Evolutionary conservation across 2,888 invertebrate genomes (phyloP).

Genomic region (Danaus chrysippus): DNA sequence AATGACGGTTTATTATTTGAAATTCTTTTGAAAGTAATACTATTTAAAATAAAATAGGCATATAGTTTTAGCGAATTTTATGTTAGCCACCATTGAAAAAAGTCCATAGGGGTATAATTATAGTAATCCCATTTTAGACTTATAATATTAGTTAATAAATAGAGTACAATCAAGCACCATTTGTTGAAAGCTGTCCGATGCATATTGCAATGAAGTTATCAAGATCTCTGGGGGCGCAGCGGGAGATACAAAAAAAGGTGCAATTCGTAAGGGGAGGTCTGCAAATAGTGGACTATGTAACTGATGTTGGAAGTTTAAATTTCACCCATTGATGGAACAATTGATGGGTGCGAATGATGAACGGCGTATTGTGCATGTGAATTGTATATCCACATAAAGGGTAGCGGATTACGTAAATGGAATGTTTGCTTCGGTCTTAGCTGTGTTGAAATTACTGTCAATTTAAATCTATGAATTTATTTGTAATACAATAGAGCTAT

Average conservation of each 20-base stretch:
- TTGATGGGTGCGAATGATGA: constrained; percentile 61
- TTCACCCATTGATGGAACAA: constrained; percentile 67
- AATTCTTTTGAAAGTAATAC: too few relatives aligned
- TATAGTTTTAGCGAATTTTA: too few relatives aligned
- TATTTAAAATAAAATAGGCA: too few relatives aligned
- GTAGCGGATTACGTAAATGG: background rate
- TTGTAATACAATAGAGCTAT: too few relatives aligned
- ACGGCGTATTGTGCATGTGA: constrained; percentile 35
- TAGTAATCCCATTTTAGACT: too few relatives aligned
- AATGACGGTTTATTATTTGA: too few relatives aligned
- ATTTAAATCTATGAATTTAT: too few relatives aligned
- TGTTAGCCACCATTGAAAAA: too few relatives aligned
- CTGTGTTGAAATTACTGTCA: too few relatives aligned
- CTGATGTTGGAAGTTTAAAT: constrained; percentile 68
- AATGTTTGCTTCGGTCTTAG: background rate
- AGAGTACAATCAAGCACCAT: constrained; percentile 18
- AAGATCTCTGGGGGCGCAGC: constrained; percentile 57
- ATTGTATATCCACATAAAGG: background rate
- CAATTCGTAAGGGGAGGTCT: constrained; percentile 43
- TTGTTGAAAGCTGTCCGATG: constrained; percentile 45
- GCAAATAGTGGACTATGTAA: constrained; percentile 69
- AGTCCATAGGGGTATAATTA: too few relatives aligned
- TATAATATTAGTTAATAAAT: too few relatives aligned
- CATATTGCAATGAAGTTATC: constrained; percentile 73
- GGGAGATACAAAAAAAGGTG: constrained; percentile 44